Evolutionary conservation across 2,113 vertebrate genomes (phyloP).

Genomic region (Neopipo cinnamomea): DNA sequence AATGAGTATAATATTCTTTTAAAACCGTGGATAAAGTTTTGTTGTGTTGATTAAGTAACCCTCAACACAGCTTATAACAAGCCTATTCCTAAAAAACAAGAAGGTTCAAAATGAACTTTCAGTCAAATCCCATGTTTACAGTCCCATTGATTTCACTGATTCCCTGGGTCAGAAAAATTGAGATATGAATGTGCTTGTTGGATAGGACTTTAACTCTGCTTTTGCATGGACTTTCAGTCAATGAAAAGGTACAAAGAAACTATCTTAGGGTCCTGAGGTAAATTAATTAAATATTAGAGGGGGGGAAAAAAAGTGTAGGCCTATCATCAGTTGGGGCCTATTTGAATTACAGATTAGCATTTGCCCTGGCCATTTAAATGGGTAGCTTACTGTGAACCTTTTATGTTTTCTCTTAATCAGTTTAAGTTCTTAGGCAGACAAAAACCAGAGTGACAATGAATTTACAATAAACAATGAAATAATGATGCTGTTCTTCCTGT

Average conservation of each 20-base stretch:
- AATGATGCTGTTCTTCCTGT: neutral
- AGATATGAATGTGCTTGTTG: neutral
- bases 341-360: conserved; percentile 10
- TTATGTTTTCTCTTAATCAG: conserved; percentile 1
- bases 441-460: neutral
- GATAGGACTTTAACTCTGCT: neutral
- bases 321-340: neutral
- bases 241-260: neutral
- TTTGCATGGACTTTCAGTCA: neutral
- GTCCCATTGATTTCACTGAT: neutral
- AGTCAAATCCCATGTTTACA: neutral
- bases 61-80: neutral
- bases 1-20: neutral
- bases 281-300: neutral
- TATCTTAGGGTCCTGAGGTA: neutral
- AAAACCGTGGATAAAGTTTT: neutral
- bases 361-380: neutral
- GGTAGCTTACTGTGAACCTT: neutral
- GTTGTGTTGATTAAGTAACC: neutral
- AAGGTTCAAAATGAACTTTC: neutral
- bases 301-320: neutral
- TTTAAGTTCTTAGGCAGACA: neutral
- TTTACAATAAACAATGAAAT: neutral
- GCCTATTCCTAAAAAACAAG: neutral
- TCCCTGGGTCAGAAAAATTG: neutral